Evolutionary conservation across 1,140 invertebrate genomes (phyloP), one percentile per base, ranked within the genome.

Genomic region (Caerostris extrusa): DNA sequence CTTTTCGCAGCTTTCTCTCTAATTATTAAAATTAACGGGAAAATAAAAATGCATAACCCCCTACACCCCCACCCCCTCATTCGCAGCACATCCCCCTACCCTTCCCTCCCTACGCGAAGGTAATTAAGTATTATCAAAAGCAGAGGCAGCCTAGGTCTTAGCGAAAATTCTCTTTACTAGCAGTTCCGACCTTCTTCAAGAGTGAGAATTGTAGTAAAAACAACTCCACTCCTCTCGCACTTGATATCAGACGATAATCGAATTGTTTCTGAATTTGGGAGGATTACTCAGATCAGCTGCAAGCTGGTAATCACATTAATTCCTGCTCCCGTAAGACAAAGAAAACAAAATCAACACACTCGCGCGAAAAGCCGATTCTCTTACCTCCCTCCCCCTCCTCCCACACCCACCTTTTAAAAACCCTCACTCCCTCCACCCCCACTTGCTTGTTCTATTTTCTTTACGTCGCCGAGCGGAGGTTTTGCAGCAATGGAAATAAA

Each of bases 171-270:
- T 61, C 90, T 93, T 71, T 82, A 82, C 50, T 34, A 34, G 17
- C 90, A 61, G 12, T 34, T 14, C 34, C 61, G 8, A 10, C 56
- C 56, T 61, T 91, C 90, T 91, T 91, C 77, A 12, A 58, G 90
- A 82, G 58, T 55, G 55, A 87, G 83, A 58, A 81, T 53, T 55
- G 7, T 14, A 83, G 64, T 8, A 58, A 93, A 71, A 87, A 87
- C 83, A 93, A 85, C 91, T 93, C 83, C n/a, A 87, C 81, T 82
- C 83, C 58, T 71, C n/a, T 81, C 90, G 19, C 77, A 58, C 69
- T 91, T 91, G 91, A 93, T 93, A 93, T 93, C 91, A 93, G 91
- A 93, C 91, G 81, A 93, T 93, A 93, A 93, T 93, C 91, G 91
- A 93, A 93, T 93, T 93, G 91, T 60, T 69, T 85, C 91, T 93